Evolutionary conservation across 2,113 vertebrate genomes (phyloP), one percentile per base, ranked within the genome.

Genomic region (Psilopsiagon aurifrons): DNA sequence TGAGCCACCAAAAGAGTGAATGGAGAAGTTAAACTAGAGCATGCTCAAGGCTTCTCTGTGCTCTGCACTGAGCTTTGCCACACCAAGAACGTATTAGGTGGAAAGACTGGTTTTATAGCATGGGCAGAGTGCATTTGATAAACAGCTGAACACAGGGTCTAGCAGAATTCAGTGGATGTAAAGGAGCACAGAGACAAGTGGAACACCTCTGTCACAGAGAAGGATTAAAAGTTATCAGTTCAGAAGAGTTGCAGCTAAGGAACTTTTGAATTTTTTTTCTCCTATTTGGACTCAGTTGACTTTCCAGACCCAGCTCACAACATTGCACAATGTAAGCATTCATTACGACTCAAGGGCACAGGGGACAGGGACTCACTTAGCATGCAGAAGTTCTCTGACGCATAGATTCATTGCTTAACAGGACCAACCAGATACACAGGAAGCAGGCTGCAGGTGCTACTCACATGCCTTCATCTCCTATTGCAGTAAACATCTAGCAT

Each of bases 351-450:
- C 46, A 66, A 81, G 51, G 71, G 35, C 63, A 70, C 2, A 2
- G 64, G 74, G 68, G 75, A 67, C 68, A 64, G 35, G 41, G 52
- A 29, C 44, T 86, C 57, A 86, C 44, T 83, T 69, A 57, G 35
- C 37, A 29, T 43, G 46, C 25, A 11, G 70, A 64, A 75, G 27
- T 16, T 84, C 69, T 81, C 76, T 60, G 55, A 71, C 24, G 25
- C 4, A 19, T 2, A 29, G 51, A 25, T 52, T 78, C 55, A 9
- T 14, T 78, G 55, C 39, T 47, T 7, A 86, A 82, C 90, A 90
- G 80, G 90, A 92, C 69, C 69, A 75, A 94, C 88, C 80, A 94
- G 96, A 83, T 1, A 2, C 33, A n/a, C 76, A 68, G 88, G 91
- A 75, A 93, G 55, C 18, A 86, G 51, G n/a, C 0, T 66, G 29